These are phyloP conservation scores for Rosalia funebris DNA, from an alignment of 2,888 invertebrate genomes.

Conservation along the genomic window DNA sequence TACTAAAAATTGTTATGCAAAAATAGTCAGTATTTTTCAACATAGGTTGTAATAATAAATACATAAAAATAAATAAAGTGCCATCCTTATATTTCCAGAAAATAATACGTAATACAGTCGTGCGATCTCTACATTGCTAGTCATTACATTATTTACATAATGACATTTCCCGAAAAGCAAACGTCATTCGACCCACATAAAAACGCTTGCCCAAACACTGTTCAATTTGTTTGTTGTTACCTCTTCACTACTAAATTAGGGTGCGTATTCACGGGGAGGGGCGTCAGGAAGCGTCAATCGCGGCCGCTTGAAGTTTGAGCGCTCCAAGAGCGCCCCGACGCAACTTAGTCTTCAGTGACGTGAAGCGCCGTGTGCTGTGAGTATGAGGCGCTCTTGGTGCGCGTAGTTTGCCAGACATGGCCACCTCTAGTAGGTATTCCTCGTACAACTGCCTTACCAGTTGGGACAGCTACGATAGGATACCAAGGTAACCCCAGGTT, in stretches of 20 bases:
- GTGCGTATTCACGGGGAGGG: slow-evolving; percentile 33
- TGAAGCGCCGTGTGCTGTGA: slow-evolving; percentile 52
- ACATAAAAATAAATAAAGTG: too few species aligned
- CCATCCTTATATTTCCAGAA: too few species aligned
- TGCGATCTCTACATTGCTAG: too few species aligned
- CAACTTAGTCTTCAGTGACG: slow-evolving; percentile 54
- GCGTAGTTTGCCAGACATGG: slow-evolving; percentile 63
- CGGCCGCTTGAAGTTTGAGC: slow-evolving; percentile 15
- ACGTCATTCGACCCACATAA: too few species aligned
- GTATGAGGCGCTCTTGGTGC: slow-evolving; percentile 40
- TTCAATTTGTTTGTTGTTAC: slow-evolving; percentile 6
- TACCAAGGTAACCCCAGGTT: slow-evolving; percentile 77
- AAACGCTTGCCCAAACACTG: neutral
- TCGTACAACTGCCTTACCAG: slow-evolving; percentile 89
- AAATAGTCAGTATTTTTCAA: too few species aligned
- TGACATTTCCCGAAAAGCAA: too few species aligned
- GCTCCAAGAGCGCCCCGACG: slow-evolving; percentile 36
- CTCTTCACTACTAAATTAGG: neutral
- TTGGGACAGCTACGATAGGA: slow-evolving; percentile 91
- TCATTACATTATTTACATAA: too few species aligned
- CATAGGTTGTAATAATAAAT: too few species aligned
- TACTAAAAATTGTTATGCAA: too few species aligned
- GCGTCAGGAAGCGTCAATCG: slow-evolving; percentile 26
- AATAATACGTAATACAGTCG: too few species aligned
- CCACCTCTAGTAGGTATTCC: slow-evolving; percentile 82